These are phyloP conservation scores for Platycercus adscitus DNA, from an alignment of 2,113 vertebrate genomes.

Conservation along the genomic window DNA sequence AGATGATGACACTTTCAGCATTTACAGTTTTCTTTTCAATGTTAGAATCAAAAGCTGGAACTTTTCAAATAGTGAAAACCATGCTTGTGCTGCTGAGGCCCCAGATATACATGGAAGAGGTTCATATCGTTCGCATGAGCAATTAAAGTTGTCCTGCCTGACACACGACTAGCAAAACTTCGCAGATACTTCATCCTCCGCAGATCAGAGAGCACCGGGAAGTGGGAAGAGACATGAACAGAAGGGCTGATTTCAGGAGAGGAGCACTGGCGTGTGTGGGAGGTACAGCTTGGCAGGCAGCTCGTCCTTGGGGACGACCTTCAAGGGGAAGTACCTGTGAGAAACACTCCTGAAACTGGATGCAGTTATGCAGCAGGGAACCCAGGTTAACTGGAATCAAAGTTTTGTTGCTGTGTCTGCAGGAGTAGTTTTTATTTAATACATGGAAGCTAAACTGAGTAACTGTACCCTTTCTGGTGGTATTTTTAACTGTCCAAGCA, in stretches of 20 bases:
- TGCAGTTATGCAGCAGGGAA: background rate
- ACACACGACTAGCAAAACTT: background rate
- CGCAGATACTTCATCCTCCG: background rate
- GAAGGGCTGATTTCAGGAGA: background rate
- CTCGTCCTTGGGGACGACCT: background rate
- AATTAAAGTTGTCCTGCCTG: background rate
- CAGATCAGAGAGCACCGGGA: background rate
- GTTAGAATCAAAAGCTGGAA: background rate
- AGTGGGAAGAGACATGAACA: background rate
- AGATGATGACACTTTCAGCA: background rate
- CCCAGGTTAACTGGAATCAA: background rate
- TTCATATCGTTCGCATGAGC: background rate
- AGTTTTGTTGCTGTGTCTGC: background rate
- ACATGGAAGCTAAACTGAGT: background rate
- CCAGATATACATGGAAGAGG: background rate
- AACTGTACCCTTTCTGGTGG: background rate
- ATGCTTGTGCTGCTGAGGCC: background rate
- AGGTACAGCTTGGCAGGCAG: background rate
- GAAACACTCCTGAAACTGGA: background rate
- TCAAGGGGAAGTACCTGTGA: slow-evolving; percentile 10
- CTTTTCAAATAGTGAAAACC: background rate
- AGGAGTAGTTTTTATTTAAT: background rate
- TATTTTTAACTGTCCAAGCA: slow-evolving; percentile 21
- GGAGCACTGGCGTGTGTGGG: background rate
- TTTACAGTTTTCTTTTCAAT: background rate